Conservation (phyloP, 2,113 vertebrate species). For the Hyperoodon ampullatus region DNA sequence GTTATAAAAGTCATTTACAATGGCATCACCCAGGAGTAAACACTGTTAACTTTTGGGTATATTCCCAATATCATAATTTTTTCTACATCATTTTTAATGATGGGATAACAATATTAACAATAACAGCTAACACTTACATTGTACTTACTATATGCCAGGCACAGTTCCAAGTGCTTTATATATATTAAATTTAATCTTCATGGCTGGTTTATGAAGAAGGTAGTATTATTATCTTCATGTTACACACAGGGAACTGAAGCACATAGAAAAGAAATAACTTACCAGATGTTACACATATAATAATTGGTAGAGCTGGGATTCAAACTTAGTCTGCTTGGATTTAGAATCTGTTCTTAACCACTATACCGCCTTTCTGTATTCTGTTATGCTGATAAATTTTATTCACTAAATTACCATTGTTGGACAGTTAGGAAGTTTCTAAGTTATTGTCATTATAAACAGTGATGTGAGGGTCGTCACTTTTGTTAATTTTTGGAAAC, state of each 20-base stretch:
- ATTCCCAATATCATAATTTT: background rate
- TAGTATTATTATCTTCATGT: background rate
- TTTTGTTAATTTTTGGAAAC: constrained; percentile 11
- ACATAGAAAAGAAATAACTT: background rate
- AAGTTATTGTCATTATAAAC: background rate
- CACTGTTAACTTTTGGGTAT: background rate
- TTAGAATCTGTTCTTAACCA: background rate
- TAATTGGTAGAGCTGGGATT: background rate
- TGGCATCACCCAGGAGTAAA: background rate
- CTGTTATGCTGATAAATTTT: background rate
- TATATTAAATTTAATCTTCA: background rate
- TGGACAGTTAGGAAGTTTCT: background rate
- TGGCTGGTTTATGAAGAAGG: background rate
- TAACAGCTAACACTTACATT: background rate
- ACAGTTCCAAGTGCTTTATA: background rate
- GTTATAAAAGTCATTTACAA: background rate
- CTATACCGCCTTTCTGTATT: background rate
- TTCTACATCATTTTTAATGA: background rate
- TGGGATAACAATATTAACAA: background rate
- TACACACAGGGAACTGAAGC: background rate
- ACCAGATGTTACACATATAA: background rate
- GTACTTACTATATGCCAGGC: background rate
- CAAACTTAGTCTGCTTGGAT: background rate
- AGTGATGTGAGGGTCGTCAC: background rate
- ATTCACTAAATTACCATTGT: background rate